phyloP scores from a whole-genome alignment of 2,113 vertebrate genomes.

The Malurus alboscapulatus region DNA sequence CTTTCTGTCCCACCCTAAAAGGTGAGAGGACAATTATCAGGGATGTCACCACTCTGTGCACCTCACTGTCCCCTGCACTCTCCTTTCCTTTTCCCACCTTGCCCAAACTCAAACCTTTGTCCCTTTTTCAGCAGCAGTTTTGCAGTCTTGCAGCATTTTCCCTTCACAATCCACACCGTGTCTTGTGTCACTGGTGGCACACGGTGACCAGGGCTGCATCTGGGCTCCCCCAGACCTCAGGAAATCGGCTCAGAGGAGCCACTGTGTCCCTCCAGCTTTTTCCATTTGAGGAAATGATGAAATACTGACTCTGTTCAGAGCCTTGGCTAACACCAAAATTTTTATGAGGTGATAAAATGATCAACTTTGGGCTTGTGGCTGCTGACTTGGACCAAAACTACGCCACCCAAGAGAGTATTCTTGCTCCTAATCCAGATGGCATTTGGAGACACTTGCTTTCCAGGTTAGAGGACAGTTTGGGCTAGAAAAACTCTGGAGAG shows the following conservation, averaged over 20 bases:
- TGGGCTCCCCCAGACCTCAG: background rate
- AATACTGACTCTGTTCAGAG: background rate
- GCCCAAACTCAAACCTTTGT: background rate
- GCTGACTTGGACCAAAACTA: slow-evolving; percentile 12
- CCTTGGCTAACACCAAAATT: background rate
- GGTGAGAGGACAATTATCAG: background rate
- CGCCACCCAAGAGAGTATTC: background rate
- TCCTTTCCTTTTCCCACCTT: background rate
- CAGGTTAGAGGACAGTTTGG: background rate
- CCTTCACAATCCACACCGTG: rapidly evolving
- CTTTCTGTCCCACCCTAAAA: background rate
- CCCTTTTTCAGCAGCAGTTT: background rate
- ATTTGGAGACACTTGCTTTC: background rate
- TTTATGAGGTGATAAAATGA: slow-evolving; percentile 35
- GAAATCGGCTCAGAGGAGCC: rapidly evolving
- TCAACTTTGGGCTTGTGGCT: background rate
- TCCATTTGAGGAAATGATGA: background rate
- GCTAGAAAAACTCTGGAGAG: background rate
- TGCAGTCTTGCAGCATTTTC: background rate
- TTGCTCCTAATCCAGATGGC: background rate
- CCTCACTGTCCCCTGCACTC: background rate
- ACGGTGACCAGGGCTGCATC: background rate
- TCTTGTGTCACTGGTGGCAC: background rate
- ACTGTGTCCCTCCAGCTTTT: background rate
- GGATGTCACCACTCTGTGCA: no score